Evolutionary conservation across 2,888 invertebrate species (phyloP).

Genomic region (Cosmopolites sordidus): DNA sequence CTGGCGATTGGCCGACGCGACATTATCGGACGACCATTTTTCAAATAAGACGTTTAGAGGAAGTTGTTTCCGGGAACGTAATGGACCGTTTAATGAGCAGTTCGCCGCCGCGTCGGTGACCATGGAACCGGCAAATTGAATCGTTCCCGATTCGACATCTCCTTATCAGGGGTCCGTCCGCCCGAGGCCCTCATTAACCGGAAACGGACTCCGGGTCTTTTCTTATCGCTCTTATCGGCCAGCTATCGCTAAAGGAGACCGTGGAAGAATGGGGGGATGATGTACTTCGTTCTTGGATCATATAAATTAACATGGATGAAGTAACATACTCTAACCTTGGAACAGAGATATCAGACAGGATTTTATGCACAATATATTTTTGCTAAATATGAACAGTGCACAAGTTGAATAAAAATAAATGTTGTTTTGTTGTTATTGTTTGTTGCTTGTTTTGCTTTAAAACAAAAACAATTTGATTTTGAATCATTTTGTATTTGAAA

Average conservation of each 20-base stretch:
- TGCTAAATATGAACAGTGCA: no score
- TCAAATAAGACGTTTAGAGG: constrained; percentile 27
- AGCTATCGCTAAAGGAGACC: neutral
- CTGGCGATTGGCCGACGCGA: neutral
- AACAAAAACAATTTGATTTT: no score
- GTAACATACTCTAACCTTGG: no score
- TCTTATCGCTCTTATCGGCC: constrained; percentile 1
- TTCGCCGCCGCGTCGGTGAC: constrained; percentile 47
- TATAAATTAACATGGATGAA: no score
- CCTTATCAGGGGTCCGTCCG: constrained; percentile 20
- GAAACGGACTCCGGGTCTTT: neutral
- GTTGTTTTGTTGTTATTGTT: no score
- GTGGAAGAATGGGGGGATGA: no score
- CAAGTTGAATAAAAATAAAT: no score
- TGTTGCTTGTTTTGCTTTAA: no score
- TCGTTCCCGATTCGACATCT: constrained; percentile 35
- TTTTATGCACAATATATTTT: no score
- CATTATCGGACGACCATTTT: constrained; percentile 4
- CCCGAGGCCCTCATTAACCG: neutral
- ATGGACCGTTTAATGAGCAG: constrained; percentile 51
- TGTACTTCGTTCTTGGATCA: no score
- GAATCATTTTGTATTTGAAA: no score
- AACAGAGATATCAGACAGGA: no score
- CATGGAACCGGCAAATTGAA: constrained; percentile 51
- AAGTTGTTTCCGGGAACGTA: constrained; percentile 50